Conservation (phyloP, 2,888 invertebrate species). For the Helleia helle region DNA sequence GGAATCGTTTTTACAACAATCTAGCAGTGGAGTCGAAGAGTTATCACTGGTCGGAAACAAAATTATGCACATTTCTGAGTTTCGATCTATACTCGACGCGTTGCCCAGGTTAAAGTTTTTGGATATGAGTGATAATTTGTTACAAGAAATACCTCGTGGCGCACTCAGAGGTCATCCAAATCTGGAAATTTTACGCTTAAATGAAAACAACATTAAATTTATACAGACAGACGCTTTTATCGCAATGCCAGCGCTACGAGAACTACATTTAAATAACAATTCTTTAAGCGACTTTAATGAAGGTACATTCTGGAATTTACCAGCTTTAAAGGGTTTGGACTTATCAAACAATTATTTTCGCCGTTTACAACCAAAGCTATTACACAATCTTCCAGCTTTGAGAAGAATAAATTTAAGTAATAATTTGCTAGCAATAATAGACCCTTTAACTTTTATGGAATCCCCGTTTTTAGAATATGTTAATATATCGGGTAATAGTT, state of each 20-base stretch:
- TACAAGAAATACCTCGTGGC: slow-evolving; percentile 85
- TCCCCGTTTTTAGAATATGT: slow-evolving; percentile 83
- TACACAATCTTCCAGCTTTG: slow-evolving; percentile 83
- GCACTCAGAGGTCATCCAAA: slow-evolving; percentile 85
- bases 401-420: slow-evolving; percentile 84
- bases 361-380: slow-evolving; percentile 79
- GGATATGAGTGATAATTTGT: slow-evolving; percentile 84
- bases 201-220: slow-evolving; percentile 82
- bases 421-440: slow-evolving; percentile 80
- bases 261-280: slow-evolving; percentile 87
- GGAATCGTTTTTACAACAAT: slow-evolving; percentile 84
- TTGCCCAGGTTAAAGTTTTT: slow-evolving; percentile 84
- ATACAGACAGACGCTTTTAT: slow-evolving; percentile 87
- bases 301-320: slow-evolving; percentile 88
- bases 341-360: slow-evolving; percentile 83
- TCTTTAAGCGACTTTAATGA: slow-evolving; percentile 82
- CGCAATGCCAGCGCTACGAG: slow-evolving; percentile 87
- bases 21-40: slow-evolving; percentile 84
- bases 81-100: slow-evolving; percentile 83
- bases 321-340: slow-evolving; percentile 88
- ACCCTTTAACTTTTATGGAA: slow-evolving; percentile 82
- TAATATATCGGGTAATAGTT: slow-evolving; percentile 84
- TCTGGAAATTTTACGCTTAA: slow-evolving; percentile 85
- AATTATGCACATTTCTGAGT: slow-evolving; percentile 82
- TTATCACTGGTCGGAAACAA: slow-evolving; percentile 84